A percentile compares a stretch with the other conserved stretches of the same genome.
Conservation (phyloP, 2,797 vertebrate species). For the Capromys pilorides region DNA sequence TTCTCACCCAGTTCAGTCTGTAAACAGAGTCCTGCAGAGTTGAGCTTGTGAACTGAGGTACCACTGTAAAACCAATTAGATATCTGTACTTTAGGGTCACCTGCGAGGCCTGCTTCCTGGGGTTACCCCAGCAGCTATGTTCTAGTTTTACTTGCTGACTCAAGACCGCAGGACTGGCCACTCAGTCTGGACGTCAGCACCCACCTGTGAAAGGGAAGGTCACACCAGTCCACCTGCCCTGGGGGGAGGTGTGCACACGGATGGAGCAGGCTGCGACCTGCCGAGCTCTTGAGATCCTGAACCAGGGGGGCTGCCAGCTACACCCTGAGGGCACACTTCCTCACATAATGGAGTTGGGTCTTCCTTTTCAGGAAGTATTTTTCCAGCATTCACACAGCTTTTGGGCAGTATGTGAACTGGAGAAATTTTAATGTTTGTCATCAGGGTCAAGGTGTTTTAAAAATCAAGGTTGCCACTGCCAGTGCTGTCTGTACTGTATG, state of each 20-base stretch:
- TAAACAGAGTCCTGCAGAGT: neutral
- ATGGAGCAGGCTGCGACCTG: neutral
- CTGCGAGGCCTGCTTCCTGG: neutral
- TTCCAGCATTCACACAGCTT: neutral
- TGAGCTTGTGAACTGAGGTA: neutral
- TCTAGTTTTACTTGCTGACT: neutral
- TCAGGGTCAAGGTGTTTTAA: neutral
- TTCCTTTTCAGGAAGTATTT: conserved; percentile 16
- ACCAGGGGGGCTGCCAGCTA: neutral
- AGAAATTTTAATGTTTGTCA: neutral
- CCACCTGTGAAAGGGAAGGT: neutral
- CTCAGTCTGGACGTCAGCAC: neutral
- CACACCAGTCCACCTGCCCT: neutral
- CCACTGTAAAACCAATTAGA: neutral
- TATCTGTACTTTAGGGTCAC: neutral
- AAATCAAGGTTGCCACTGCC: neutral
- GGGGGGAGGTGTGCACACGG: neutral
- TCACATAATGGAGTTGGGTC: neutral
- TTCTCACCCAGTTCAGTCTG: neutral
- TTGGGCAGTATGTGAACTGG: neutral
- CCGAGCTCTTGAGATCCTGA: neutral
- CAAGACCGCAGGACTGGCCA: neutral
- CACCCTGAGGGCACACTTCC: neutral
- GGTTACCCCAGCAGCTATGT: neutral
- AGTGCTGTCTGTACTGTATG: neutral